Percentiles rank a stretch among this genome's conserved stretches.
These are phyloP conservation scores for Pelochelys cantorii DNA, from an alignment of 2,797 vertebrate genomes.

Conservation along the genomic window DNA sequence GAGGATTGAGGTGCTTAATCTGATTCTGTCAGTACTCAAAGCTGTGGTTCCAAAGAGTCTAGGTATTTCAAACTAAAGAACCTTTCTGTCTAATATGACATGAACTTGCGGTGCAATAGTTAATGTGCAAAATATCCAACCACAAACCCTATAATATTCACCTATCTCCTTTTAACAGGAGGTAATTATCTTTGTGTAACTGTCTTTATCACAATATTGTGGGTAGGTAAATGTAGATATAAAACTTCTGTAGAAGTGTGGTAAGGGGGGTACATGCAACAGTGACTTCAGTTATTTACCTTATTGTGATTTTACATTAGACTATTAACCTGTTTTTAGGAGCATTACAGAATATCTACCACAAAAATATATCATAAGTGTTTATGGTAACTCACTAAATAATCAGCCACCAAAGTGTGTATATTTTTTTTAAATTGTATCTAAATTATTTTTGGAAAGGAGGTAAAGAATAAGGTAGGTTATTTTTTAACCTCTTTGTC, in stretches of 20 bases:
- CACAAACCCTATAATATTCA: neutral
- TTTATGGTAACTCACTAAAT: constrained; percentile 61
- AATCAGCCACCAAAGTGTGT: constrained; percentile 55
- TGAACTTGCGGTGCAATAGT: neutral
- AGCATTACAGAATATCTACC: constrained; percentile 24
- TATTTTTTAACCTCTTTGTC: constrained; percentile 59
- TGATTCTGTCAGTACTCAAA: constrained; percentile 14
- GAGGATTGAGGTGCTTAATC: neutral
- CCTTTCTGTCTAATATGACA: constrained; percentile 10
- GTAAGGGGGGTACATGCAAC: neutral
- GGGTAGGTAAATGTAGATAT: neutral
- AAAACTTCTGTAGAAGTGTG: neutral
- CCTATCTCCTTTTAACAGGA: constrained; percentile 14
- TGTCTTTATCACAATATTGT: constrained; percentile 15
- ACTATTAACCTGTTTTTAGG: constrained; percentile 37
- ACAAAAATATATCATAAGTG: constrained; percentile 41
- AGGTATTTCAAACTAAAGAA: constrained; percentile 18
- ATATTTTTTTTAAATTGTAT: constrained; percentile 61
- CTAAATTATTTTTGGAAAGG: constrained; percentile 45
- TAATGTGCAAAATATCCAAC: constrained; percentile 31
- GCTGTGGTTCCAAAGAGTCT: neutral
- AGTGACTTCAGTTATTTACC: constrained; percentile 57
- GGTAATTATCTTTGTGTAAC: constrained; percentile 30
- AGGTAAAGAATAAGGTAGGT: neutral
- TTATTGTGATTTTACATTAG: constrained; percentile 44